Evolutionary conservation across 2,888 invertebrate species (phyloP), one percentile per base, ranked within the genome.

Genomic region (Cacoxenus indagator): DNA sequence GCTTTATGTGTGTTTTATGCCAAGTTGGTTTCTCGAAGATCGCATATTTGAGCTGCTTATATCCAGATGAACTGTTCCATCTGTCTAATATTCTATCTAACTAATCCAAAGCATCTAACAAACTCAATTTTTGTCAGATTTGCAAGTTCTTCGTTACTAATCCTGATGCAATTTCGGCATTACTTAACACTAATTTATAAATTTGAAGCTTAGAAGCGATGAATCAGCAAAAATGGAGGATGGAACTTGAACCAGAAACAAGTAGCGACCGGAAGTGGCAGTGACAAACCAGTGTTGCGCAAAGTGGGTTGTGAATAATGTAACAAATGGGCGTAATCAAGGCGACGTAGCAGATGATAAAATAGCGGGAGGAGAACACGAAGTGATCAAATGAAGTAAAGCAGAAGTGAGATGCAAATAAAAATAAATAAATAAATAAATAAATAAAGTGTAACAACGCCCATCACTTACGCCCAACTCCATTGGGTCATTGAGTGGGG

Each of bases 301-400:
- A 61, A 17, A 68, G 67, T 55, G 66, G 64, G 70, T 64, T 68
- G 69, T 48, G 73, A 71, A 73, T 59, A 61, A 73, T 67, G 64
- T 61, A 45, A 51, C 48, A 43, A 57, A 37, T 29, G 27, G 31
- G 37, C 8, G n/a, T 1, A 43, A n/a, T n/a, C n/a, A n/a, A n/a
- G n/a, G 45, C 45, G 45, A 3, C 2, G 45, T 43, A 43, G 51
- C 22, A 6, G 8, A 11, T 51, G 17, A 51, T n/a, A 19, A 2
- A 37, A 8, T 11, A 11, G 37, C 14, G 37, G 37, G 37, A 8
- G 37, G 9, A 4, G 37, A 48, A 48, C 11, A 19, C 14, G 6
- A 48, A n/a, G 48, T 17, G 17, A 48, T 6, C 11, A 48, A n/a
- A n/a, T n/a, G n/a, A 24, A 57, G 29, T 29, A 57, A 48, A 48